Conservation (phyloP, 2,113 vertebrate species). For the Epinephelus lanceolatus region DNA sequence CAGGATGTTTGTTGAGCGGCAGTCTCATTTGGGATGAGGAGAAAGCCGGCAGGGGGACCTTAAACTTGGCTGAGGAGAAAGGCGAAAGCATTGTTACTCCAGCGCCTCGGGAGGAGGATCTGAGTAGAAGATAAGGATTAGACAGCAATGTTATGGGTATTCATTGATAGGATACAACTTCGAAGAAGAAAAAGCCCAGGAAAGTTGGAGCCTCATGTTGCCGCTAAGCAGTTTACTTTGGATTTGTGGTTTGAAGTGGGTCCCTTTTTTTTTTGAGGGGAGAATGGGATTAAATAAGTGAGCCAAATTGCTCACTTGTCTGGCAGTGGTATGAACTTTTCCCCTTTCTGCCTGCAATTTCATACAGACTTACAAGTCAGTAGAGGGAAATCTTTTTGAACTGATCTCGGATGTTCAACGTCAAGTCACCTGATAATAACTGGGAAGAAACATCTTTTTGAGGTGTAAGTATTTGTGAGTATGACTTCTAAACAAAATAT, state of each 20-base stretch:
- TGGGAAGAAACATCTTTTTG: conserved; percentile 23
- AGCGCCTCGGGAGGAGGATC: conserved; percentile 54
- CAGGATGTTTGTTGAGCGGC: conserved; percentile 72
- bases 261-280: conserved; percentile 17
- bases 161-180: conserved; percentile 58
- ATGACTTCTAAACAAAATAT: not conserved
- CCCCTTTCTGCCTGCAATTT: conserved; percentile 21
- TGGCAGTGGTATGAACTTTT: conserved; percentile 56
- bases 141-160: conserved; percentile 42
- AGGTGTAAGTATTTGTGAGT: conserved; percentile 46
- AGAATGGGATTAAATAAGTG: conserved; percentile 56
- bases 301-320: conserved; percentile 43
- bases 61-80: conserved; percentile 56
- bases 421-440: not conserved
- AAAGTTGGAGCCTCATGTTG: conserved; percentile 47
- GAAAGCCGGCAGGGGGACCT: conserved; percentile 57
- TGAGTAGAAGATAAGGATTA: conserved; percentile 65
- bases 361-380: conserved; percentile 7
- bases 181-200: conserved; percentile 13
- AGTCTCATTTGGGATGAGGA: conserved; percentile 70
- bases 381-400: not conserved
- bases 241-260: conserved; percentile 29
- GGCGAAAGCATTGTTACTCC: conserved; percentile 42
- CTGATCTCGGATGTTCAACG: conserved; percentile 3
- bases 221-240: conserved; percentile 51